A percentile compares a stretch with the other conserved stretches of the same genome.
Conservation (phyloP, 2,888 invertebrate species). For the Plagodis dolabraria region DNA sequence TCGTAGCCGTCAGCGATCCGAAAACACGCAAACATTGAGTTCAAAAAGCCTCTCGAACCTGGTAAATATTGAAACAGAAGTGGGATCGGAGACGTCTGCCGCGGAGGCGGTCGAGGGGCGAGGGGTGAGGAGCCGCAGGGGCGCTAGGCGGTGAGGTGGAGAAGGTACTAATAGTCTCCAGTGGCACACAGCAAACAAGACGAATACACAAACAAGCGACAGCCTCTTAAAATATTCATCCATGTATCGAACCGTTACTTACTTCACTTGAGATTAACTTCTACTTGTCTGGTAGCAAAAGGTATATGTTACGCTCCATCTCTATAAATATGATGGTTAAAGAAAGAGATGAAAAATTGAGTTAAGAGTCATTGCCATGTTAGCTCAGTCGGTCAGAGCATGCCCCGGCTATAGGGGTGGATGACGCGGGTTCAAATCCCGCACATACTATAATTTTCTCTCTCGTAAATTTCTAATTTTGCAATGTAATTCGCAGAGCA, state of each 20-base stretch:
- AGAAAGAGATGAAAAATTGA: no score
- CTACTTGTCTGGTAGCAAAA: constrained; percentile 22
- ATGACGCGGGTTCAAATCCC: no score
- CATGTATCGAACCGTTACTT: constrained; percentile 63
- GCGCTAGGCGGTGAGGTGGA: constrained; percentile 27
- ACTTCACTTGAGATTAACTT: constrained; percentile 47
- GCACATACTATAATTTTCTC: no score
- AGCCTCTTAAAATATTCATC: constrained; percentile 76
- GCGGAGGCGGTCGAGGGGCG: constrained; percentile 45
- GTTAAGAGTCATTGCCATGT: no score
- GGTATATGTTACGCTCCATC: no score
- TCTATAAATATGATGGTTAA: no score
- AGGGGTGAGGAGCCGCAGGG: constrained; percentile 37
- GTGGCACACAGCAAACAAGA: constrained; percentile 80
- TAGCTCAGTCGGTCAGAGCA: no score
- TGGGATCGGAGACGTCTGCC: constrained; percentile 80
- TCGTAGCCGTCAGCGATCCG: constrained; percentile 80
- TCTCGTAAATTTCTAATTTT: no score
- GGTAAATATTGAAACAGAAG: constrained; percentile 85
- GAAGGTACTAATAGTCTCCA: constrained; percentile 81
- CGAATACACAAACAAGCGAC: constrained; percentile 71
- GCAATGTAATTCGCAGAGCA: no score
- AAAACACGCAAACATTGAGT: constrained; percentile 82
- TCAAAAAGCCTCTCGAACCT: constrained; percentile 83
- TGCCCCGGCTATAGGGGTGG: no score